phyloP scores from a whole-genome alignment of 2,113 vertebrate genomes.

The Sinocyclocheilus grahami region DNA sequence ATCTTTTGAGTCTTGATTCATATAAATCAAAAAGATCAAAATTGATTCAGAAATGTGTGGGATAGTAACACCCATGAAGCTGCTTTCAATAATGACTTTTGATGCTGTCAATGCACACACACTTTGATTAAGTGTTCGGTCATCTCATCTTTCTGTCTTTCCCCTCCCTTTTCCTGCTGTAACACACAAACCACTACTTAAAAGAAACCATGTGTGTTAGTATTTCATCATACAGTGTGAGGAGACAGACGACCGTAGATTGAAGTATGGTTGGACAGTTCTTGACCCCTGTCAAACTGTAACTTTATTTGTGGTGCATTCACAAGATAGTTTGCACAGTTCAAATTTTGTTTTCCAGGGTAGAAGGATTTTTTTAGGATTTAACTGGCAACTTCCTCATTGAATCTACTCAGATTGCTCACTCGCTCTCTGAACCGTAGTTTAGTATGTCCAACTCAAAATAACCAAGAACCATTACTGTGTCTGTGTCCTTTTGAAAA shows the following conservation, averaged over 20 bases:
- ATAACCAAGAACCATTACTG: neutral
- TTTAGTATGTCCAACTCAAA: neutral
- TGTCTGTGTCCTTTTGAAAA: neutral
- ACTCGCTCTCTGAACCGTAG: neutral
- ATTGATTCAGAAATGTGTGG: neutral
- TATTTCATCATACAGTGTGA: neutral
- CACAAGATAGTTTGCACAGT: neutral
- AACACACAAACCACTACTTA: conserved; percentile 8
- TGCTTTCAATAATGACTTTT: conserved; percentile 12
- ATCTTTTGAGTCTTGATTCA: neutral
- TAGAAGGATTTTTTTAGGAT: neutral
- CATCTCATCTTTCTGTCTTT: conserved; percentile 14
- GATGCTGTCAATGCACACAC: neutral
- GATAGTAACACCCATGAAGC: no score
- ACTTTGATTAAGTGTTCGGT: conserved; percentile 13
- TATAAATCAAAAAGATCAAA: neutral
- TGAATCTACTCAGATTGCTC: neutral
- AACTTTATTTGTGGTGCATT: conserved; percentile 13
- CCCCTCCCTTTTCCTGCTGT: conserved; percentile 31
- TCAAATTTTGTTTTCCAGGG: neutral
- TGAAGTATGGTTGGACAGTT: conserved; percentile 24
- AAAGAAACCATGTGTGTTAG: conserved; percentile 38
- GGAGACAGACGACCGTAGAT: neutral
- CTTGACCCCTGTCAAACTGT: neutral
- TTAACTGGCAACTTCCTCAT: neutral